Conservation (phyloP, 2,113 vertebrate species). For the Microcebus griseorufus region DNA sequence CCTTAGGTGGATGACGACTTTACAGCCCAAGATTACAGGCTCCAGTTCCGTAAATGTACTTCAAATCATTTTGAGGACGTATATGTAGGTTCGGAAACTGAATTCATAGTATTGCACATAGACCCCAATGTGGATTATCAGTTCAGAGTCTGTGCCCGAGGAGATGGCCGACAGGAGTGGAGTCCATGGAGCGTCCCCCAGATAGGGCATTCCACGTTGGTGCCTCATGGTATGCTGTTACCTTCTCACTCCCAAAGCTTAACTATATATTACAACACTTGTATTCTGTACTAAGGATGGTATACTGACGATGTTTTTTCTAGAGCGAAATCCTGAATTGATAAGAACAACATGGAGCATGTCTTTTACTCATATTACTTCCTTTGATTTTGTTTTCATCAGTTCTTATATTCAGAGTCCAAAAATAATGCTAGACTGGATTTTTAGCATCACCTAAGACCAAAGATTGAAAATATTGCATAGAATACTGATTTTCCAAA, state of each 20-base stretch:
- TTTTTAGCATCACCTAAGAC: background rate
- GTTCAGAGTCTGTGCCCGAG: constrained; percentile 96
- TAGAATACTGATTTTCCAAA: background rate
- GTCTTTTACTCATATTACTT: background rate
- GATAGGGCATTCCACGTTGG: constrained; percentile 89
- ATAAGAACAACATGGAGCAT: background rate
- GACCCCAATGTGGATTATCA: constrained; percentile 93
- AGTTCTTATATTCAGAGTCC: background rate
- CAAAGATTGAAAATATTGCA: background rate
- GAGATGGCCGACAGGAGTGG: constrained; percentile 96
- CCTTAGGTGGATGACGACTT: constrained; percentile 97
- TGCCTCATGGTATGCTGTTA: constrained; percentile 90
- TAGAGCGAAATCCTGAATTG: background rate
- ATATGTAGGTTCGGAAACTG: constrained; percentile 92
- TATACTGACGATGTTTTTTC: background rate
- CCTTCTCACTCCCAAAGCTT: background rate
- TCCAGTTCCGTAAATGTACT: constrained; percentile 91
- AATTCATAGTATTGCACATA: constrained; percentile 94
- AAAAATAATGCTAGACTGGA: background rate
- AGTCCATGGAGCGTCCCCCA: constrained; percentile 97
- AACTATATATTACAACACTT: background rate
- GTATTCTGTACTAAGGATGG: background rate
- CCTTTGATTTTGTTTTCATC: constrained; percentile 1
- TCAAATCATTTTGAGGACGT: constrained; percentile 92
- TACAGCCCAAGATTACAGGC: constrained; percentile 91